A percentile compares a stretch with the other conserved stretches of the same genome.
Conservation (phyloP, 2,888 invertebrate genomes). For the Ganaspis brasiliensis region DNA sequence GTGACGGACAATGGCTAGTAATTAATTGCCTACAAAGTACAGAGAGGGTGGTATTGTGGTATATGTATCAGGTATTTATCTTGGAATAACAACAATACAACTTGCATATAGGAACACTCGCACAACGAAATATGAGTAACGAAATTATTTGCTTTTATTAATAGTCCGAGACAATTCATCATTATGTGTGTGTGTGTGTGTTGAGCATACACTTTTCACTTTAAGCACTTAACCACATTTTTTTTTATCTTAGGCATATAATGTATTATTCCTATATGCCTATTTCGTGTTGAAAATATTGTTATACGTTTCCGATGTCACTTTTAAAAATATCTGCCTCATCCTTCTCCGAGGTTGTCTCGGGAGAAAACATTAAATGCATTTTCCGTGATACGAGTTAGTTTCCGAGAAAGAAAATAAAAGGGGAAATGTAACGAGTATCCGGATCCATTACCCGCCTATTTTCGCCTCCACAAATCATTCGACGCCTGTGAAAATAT, state of each 20-base stretch:
- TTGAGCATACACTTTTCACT: not conserved
- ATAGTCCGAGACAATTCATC: not conserved
- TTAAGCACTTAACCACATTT: not conserved
- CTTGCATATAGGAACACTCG: constrained; percentile 55
- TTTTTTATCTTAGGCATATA: no score
- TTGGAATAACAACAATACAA: constrained; percentile 74
- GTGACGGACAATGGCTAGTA: constrained; percentile 75
- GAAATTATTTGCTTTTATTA: constrained; percentile 15
- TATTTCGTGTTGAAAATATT: no score
- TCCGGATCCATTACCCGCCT: constrained; percentile 51
- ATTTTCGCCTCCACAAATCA: constrained; percentile 72
- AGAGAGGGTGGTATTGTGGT: constrained; percentile 70
- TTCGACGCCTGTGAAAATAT: constrained; percentile 68
- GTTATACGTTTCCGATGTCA: no score
- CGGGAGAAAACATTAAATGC: not conserved
- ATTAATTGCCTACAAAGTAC: constrained; percentile 76
- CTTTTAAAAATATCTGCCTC: no score
- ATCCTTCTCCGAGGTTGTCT: no score
- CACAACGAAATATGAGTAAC: constrained; percentile 39
- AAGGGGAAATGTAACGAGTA: not conserved
- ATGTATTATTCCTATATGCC: no score
- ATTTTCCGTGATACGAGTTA: not conserved
- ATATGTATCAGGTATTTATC: constrained; percentile 74
- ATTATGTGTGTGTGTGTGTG: no score
- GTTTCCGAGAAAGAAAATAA: not conserved